phyloP scores from a whole-genome alignment of 1,140 invertebrate genomes.

The Nymphalis io region DNA sequence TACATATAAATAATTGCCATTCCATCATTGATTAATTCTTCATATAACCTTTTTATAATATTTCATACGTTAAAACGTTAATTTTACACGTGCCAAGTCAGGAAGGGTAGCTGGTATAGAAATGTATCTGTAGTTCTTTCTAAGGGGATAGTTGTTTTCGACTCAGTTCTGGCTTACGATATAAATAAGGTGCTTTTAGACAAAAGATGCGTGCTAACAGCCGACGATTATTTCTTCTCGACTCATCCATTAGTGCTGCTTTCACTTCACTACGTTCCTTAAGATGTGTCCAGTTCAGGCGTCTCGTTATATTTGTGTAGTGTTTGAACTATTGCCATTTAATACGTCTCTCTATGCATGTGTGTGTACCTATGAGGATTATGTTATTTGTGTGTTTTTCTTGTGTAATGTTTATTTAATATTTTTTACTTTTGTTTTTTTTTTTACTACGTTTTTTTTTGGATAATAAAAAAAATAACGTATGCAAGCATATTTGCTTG shows the following conservation, averaged over 20 bases:
- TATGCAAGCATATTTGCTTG: too few species aligned
- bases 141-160: constrained; percentile 21
- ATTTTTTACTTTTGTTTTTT: too few species aligned
- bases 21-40: too few species aligned
- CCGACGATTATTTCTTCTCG: constrained; percentile 37
- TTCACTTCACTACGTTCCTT: constrained; percentile 21
- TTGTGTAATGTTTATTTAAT: neutral
- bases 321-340: constrained; percentile 1
- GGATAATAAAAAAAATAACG: too few species aligned
- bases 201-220: constrained; percentile 38
- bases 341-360: neutral
- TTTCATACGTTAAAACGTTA: too few species aligned
- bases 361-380: neutral
- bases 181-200: constrained; percentile 40
- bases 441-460: too few species aligned
- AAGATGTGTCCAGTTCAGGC: constrained; percentile 13
- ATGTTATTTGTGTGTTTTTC: neutral
- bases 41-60: too few species aligned
- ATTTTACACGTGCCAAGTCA: too few species aligned
- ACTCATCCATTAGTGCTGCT: constrained; percentile 36
- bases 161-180: constrained; percentile 17
- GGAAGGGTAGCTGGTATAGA: too few species aligned
- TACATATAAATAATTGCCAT: too few species aligned
- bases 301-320: neutral
- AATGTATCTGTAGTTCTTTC: neutral